A percentile compares a stretch with the other conserved stretches of the same genome.
Conservation (phyloP, 1,140 invertebrate species). For the Samia ricini region DNA sequence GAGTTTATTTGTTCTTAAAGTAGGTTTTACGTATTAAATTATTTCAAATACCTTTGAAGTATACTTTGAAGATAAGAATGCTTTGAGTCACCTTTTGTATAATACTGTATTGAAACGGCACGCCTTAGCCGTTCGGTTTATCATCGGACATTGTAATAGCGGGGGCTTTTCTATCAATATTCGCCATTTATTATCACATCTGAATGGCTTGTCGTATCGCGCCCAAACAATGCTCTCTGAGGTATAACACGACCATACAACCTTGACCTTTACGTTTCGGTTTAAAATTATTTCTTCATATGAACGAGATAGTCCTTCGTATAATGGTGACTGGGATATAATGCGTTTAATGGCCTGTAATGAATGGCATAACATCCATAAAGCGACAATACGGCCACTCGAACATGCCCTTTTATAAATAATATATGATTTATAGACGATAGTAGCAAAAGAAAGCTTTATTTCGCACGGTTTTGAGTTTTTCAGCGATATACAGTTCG, state of each 20-base stretch:
- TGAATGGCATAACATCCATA: conserved; percentile 75
- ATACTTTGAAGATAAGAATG: neutral
- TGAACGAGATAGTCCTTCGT: conserved; percentile 32
- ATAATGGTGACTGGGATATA: conserved; percentile 52
- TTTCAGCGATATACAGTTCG: conserved; percentile 23
- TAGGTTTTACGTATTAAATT: neutral
- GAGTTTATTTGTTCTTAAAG: neutral
- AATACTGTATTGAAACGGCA: neutral
- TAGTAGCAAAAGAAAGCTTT: conserved; percentile 48
- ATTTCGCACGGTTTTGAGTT: conserved; percentile 66
- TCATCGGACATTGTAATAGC: conserved; percentile 33
- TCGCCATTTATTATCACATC: conserved; percentile 70
- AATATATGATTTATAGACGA: conserved; percentile 67
- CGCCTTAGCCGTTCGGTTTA: conserved; percentile 15
- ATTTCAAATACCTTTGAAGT: neutral
- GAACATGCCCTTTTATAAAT: conserved; percentile 69
- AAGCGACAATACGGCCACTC: conserved; percentile 71
- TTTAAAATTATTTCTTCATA: conserved; percentile 28
- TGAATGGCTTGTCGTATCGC: conserved; percentile 69
- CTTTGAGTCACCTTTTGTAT: neutral
- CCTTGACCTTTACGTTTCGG: conserved; percentile 35
- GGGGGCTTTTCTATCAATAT: conserved; percentile 49
- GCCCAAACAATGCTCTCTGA: conserved; percentile 67
- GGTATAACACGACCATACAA: conserved; percentile 48
- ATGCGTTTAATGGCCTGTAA: conserved; percentile 74